These are phyloP conservation scores for Bombus pascuorum DNA, from an alignment of 1,140 invertebrate genomes.

Conservation along the genomic window DNA sequence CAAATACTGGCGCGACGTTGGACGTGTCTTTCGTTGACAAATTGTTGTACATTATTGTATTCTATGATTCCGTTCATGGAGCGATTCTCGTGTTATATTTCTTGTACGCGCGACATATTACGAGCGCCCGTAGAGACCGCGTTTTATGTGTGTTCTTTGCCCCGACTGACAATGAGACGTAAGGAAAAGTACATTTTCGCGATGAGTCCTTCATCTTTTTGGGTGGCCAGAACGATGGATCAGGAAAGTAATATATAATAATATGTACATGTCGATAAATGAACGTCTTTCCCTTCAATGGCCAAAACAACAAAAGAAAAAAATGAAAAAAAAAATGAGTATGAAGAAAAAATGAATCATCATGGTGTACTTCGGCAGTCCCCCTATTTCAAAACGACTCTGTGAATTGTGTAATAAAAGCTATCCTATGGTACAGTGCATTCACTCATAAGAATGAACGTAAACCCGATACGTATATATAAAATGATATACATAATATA, in stretches of 20 bases:
- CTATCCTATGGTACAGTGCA: slow-evolving; percentile 73
- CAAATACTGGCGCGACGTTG: not conserved
- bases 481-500: slow-evolving; percentile 70
- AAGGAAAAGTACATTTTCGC: slow-evolving; percentile 13
- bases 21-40: slow-evolving; percentile 34
- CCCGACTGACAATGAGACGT: slow-evolving; percentile 23
- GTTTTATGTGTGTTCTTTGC: slow-evolving; percentile 34
- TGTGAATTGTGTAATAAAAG: slow-evolving; percentile 66
- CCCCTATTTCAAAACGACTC: slow-evolving; percentile 49
- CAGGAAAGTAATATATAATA: slow-evolving; percentile 12
- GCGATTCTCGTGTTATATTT: slow-evolving; percentile 23
- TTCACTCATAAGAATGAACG: slow-evolving; percentile 72
- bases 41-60: not conserved
- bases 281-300: slow-evolving; percentile 47
- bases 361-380: slow-evolving; percentile 65
- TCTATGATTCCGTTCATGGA: slow-evolving; percentile 28
- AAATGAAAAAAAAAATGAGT: not conserved
- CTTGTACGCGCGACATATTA: not conserved
- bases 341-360: slow-evolving; percentile 15
- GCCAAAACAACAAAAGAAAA: slow-evolving; percentile 16
- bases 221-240: not conserved
- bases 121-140: not conserved
- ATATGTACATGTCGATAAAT: slow-evolving; percentile 3
- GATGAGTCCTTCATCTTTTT: slow-evolving; percentile 12
- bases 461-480: slow-evolving; percentile 79